Evolutionary conservation across 1,140 invertebrate genomes (phyloP), one percentile per base, ranked within the genome.

Genomic region (Drosophila bocqueti): DNA sequence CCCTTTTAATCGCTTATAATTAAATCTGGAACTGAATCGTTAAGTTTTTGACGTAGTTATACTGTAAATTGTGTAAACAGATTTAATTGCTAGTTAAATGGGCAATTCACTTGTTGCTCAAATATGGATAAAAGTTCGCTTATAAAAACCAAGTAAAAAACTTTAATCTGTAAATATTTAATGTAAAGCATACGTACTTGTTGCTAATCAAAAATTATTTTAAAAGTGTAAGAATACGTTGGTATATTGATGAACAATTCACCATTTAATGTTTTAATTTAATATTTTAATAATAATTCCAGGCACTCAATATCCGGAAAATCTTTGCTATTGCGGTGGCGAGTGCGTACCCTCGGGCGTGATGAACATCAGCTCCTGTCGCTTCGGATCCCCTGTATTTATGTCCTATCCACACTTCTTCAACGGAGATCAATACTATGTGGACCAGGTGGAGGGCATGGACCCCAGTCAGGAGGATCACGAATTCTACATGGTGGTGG

Each of bases 381-480:
- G 96, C 82, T 96, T 94, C 83, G 96, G 95, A n/a, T 95, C 97
- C 6, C 97, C 97, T 0, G 95, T 96, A 0, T 97, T 96, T 76
- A 94, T 98, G 63, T 97, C 97, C 8, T 95, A 96, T 76, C 97
- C 98, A 0, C 97, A 99, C 93, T 98, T 98, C 93, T 96, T 96
- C 82, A 93, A 96, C 61, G 97, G 95, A 3, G 97, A 98, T 93
- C 93, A 94, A 0, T 95, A 90, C 76, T 96, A 97, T 60, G 73
- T 92, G 10, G 74, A 96, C 1, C 92, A 94, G 29, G 95, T 98
- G 3, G 92, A 93, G 2, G 97, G 97, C 29, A 92, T 98, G 93
- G 64, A 93, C 0, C 97, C 98, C 0, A 92, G 96, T 31, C 93
- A 95, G 61, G 91, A 95, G 1, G 93, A 95, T 73, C 97, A 98